These are phyloP conservation scores for Chiloscyllium punctatum DNA, from an alignment of 2,797 vertebrate genomes.

Conservation along the genomic window DNA sequence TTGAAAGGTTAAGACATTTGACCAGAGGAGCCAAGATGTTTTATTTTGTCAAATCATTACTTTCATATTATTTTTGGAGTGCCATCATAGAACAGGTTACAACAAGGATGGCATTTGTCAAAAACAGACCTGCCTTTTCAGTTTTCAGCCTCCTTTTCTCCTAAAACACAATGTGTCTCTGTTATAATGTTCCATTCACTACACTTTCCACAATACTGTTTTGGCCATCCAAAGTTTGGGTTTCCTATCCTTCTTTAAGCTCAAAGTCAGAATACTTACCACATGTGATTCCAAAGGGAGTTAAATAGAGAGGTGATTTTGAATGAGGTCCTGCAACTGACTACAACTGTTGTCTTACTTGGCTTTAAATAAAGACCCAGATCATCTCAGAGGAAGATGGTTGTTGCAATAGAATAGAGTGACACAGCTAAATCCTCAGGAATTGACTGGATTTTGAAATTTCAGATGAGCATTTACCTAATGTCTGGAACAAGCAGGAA, in stretches of 20 bases:
- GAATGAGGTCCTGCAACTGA: neutral
- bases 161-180: neutral
- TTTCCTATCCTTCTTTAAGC: neutral
- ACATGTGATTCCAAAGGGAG: neutral
- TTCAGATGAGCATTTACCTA: too few relatives aligned
- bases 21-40: neutral
- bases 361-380: neutral
- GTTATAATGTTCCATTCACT: neutral
- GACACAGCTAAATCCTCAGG: too few relatives aligned
- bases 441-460: too few relatives aligned
- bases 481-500: too few relatives aligned
- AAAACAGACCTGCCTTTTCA: neutral
- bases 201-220: neutral
- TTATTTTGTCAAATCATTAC: neutral
- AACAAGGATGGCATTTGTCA: neutral
- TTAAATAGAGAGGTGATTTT: neutral
- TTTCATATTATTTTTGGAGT: neutral
- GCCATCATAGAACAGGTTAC: neutral
- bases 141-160: neutral
- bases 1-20: neutral
- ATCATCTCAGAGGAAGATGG: too few relatives aligned
- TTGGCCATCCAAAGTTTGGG: neutral
- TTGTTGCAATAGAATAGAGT: too few relatives aligned
- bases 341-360: neutral
- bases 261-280: neutral